phyloP scores from a whole-genome alignment of 2,888 invertebrate species.

The Conus canariensis region DNA sequence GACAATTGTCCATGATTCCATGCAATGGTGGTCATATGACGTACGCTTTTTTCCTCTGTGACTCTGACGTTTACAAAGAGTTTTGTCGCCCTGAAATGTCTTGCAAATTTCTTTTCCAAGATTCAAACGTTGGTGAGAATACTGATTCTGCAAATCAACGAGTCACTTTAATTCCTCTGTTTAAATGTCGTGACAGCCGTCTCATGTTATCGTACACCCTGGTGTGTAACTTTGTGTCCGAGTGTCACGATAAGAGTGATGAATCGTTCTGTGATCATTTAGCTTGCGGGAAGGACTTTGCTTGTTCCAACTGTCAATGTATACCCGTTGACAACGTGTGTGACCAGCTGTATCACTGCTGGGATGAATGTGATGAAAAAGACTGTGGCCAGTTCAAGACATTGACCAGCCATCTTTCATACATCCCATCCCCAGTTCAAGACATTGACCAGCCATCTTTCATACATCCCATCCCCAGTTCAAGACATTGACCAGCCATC shows the following conservation, averaged over 20 bases:
- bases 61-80: too few relatives aligned
- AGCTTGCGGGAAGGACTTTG: background rate
- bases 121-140: too few relatives aligned
- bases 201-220: background rate
- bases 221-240: background rate
- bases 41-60: too few relatives aligned
- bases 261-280: background rate
- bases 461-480: background rate
- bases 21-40: too few relatives aligned
- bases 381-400: background rate
- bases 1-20: too few relatives aligned
- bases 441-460: background rate
- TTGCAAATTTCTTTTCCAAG: too few relatives aligned
- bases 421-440: background rate
- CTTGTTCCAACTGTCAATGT: background rate
- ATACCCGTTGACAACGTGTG: background rate
- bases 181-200: too few relatives aligned
- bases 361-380: background rate
- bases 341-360: background rate
- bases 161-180: background rate
- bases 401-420: background rate
- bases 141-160: too few relatives aligned
- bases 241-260: background rate
- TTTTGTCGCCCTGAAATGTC: too few relatives aligned
- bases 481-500: background rate